Base-by-base conservation (phyloP, 2,888 invertebrate genomes). In the Apodemia zela region DNA sequence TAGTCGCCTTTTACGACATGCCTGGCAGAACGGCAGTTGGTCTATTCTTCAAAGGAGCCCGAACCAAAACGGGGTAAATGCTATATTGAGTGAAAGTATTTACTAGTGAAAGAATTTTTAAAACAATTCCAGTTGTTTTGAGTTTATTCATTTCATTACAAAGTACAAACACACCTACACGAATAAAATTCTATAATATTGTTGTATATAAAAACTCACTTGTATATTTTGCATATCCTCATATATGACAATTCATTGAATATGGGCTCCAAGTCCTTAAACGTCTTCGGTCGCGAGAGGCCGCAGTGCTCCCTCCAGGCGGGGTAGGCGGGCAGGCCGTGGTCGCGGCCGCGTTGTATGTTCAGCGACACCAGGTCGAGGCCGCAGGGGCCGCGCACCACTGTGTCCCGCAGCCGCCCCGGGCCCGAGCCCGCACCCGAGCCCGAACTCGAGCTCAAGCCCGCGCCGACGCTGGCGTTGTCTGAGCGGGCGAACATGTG, bases 321-420 rank as follows among this genome's bases (percentile, higher is more conserved):
- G 0, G 94, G 93, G 83, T 98, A 98, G 0, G 95, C 87, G 0
- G 96, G 95, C 64, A 98, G 87, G 0, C 97, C 98, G 80, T 98
- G 97, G 89, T 98, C 98, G 0, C 98, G 87, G 0, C 97, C 97
- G 45, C 97, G 93, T 83, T 98, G 97, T 73, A 98, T 96, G 84
- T 98, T 97, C 67, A 97, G 89, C 0, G 97, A 96, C 0, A 97
- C 96, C 75, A 98, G 88, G 89, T 98, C 98, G 64, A 97, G 88
- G 0, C 97, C 97, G 71, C 95, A 95, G 0, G 93, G 87, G 0
- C 75, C 73, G 0, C 71, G 66, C 58, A 68, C 73, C 67, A 60
- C 68, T 7, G 65, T 7, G 2, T 38, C 38, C 3, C 72, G 66
- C 11, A 51, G 18, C 13, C 13, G 21, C 11, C 21, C 21, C 18